Conservation (phyloP, 2,888 invertebrate species). For the Andricus quercusramuli region DNA sequence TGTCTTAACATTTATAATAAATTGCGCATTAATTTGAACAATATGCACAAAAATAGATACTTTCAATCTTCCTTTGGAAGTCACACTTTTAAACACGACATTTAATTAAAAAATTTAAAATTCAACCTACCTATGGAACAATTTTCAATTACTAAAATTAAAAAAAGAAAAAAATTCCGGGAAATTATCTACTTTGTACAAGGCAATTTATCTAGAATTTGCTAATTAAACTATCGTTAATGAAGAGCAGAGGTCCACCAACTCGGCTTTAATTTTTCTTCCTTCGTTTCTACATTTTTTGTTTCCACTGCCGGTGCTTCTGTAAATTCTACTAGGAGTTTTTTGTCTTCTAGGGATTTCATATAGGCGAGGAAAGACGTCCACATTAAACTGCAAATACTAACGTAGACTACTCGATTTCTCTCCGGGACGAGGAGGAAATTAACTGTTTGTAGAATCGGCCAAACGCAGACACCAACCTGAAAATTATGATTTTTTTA, state of each 20-base stretch:
- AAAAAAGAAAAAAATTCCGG: neutral
- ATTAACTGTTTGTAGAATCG: constrained; percentile 86
- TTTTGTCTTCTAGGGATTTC: constrained; percentile 82
- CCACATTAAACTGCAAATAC: constrained; percentile 87
- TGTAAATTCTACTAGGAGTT: constrained; percentile 33
- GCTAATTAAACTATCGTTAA: constrained; percentile 17
- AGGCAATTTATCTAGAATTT: constrained; percentile 4
- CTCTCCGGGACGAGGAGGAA: constrained; percentile 86
- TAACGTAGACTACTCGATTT: constrained; percentile 87
- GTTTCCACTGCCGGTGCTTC: constrained; percentile 24
- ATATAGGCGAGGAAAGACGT: constrained; percentile 88
- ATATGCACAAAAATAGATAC: constrained; percentile 15
- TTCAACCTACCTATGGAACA: neutral
- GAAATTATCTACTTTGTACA: constrained; percentile 18
- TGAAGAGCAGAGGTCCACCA: constrained; percentile 26
- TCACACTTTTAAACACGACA: neutral
- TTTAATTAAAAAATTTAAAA: neutral
- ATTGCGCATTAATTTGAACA: neutral
- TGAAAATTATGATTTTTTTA: constrained; percentile 70
- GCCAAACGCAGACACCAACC: constrained; percentile 87
- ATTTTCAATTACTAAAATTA: neutral
- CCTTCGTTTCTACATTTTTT: neutral
- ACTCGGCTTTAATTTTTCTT: neutral
- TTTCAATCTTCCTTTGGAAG: constrained; percentile 16
- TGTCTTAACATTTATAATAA: neutral